Conservation (phyloP, 2,888 invertebrate species). For the Drosophila aldrichi region DNA sequence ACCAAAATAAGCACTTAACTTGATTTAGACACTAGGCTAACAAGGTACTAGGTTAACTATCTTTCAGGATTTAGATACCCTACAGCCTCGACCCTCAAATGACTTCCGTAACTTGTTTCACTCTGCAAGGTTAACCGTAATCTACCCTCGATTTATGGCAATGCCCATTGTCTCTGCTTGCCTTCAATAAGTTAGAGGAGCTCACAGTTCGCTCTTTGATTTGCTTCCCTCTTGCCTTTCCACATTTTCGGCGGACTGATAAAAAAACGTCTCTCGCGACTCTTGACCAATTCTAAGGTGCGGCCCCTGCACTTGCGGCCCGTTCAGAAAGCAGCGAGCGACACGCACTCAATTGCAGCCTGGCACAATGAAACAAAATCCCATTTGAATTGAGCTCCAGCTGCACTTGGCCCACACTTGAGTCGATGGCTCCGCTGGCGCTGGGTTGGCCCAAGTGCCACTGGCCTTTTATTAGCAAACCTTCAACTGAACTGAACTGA, state of each 20-base stretch:
- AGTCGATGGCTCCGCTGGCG: neutral
- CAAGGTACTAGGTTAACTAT: neutral
- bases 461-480: constrained; percentile 2
- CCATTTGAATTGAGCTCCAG: constrained; percentile 32
- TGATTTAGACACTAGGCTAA: too few relatives aligned
- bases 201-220: neutral
- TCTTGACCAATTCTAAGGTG: neutral
- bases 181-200: neutral
- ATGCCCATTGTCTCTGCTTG: neutral
- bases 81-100: too few relatives aligned
- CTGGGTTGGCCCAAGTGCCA: constrained; percentile 1
- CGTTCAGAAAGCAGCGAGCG: neutral
- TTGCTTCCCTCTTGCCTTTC: neutral
- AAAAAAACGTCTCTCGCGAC: neutral
- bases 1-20: too few relatives aligned
- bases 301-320: neutral
- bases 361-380: constrained; percentile 21
- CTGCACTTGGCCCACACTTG: constrained; percentile 30
- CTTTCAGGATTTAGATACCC: too few relatives aligned
- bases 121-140: neutral
- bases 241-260: neutral
- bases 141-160: neutral
- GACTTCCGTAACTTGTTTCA: too few relatives aligned
- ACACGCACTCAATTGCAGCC: constrained; percentile 3
- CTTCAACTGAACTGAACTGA: constrained; percentile 6